Percentiles rank a stretch among this genome's conserved stretches.
Conservation (phyloP, 2,888 invertebrate species). For the Halictus ligatus region DNA sequence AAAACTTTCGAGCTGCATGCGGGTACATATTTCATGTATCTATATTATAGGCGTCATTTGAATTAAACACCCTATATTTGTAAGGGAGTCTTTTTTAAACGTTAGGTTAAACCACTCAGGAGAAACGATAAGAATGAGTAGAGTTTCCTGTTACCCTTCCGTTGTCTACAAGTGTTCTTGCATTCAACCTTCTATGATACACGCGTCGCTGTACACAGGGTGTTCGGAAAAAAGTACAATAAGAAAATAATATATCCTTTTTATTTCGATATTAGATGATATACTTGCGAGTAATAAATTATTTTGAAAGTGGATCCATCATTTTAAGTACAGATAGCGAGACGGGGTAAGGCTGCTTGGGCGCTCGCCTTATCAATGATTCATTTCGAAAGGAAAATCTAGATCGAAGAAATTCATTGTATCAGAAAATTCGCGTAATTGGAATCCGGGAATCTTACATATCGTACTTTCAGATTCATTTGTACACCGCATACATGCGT, state of each 20-base stretch:
- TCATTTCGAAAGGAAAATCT: not conserved
- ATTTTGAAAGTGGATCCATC: not conserved
- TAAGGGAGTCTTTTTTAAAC: slow-evolving; percentile 15
- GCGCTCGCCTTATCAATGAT: not conserved
- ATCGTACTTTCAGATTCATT: slow-evolving; percentile 46
- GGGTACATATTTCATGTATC: slow-evolving; percentile 19
- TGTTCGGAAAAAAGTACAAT: slow-evolving; percentile 23
- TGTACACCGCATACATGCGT: slow-evolving; percentile 22
- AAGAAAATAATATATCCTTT: slow-evolving; percentile 18
- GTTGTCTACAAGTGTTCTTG: slow-evolving; percentile 18
- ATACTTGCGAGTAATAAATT: not conserved
- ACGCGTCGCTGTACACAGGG: slow-evolving; percentile 35
- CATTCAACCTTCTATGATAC: slow-evolving; percentile 17
- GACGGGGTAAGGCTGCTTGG: not conserved
- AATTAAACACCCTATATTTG: slow-evolving; percentile 28
- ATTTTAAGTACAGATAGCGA: not conserved
- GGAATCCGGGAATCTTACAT: slow-evolving; percentile 46
- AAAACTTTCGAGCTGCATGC: not conserved
- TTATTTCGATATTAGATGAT: slow-evolving; percentile 3
- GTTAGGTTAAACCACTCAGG: not conserved
- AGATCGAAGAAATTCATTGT: not conserved
- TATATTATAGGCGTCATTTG: slow-evolving; percentile 22
- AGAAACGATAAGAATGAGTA: not conserved
- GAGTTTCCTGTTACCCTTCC: not conserved
- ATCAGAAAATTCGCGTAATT: slow-evolving; percentile 16